Evolutionary conservation across 1,140 invertebrate species (phyloP), one percentile per base, ranked within the genome.

Genomic region (Pomacea maculata): DNA sequence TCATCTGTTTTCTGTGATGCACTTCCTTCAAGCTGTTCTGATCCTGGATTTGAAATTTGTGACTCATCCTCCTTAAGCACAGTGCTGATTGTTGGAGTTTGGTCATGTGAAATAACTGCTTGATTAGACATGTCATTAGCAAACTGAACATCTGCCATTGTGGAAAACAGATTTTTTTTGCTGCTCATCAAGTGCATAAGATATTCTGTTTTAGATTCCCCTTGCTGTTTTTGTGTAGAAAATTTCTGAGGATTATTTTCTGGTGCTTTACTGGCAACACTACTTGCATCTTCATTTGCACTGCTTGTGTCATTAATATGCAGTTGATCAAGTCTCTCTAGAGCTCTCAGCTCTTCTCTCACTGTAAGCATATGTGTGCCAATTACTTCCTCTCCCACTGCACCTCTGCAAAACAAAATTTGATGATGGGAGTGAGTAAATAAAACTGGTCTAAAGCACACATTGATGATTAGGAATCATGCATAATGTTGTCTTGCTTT

Each of bases 171-270:
- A 63, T 82, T 76, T 84, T 85, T 85, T 71, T 82, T 76, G 52
- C 68, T 84, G 65, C 81, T 76, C 68, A 87, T 79, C 19, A 87
- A 73, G 29, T 78, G 76, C 82, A 83, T 80, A 10, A 87, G 75
- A 76, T 82, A 79, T 14, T 81, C 78, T 45, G 84, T 75, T 78
- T 84, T 85, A 74, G 79, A 63, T 68, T 78, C 77, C 52, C 52
- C 67, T 70, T 64, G 77, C 21, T 61, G 54, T 4, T 64, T 77
- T 54, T 78, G 75, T 54, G 9, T 79, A 63, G 57, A 57, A 52
- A 75, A 25, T 79, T 79, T 75, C 29, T 45, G 71, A 11, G 71
- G n/a, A 34, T 29, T 64, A 77, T 79, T 73, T 45, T 15, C 2
- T 21, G 64, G 61, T 29, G 64, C n/a, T 74, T 80, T 57, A n/a